These are phyloP conservation scores for Drosophila melanosoma DNA, from an alignment of 2,888 invertebrate genomes.

Conservation along the genomic window DNA sequence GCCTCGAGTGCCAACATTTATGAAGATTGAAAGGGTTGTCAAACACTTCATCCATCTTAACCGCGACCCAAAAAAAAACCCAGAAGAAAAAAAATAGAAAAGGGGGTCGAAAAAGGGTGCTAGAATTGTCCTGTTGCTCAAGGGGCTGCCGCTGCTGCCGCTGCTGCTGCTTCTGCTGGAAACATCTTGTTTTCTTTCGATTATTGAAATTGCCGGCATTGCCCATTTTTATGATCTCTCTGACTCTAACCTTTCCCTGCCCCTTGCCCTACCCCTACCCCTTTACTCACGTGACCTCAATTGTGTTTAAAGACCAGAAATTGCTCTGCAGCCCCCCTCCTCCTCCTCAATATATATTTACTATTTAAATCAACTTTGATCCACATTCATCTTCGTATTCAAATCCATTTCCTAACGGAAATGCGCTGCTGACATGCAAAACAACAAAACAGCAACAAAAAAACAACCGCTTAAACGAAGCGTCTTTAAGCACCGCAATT, in stretches of 20 bases:
- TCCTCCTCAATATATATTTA: not conserved
- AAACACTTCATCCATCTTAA: conserved; percentile 83
- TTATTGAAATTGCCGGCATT: conserved; percentile 76
- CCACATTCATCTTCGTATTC: conserved; percentile 77
- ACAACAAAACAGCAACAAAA: conserved; percentile 34
- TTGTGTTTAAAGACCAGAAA: conserved; percentile 48
- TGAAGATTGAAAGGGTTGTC: conserved; percentile 85
- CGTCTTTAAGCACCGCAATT: conserved; percentile 70
- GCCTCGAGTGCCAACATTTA: conserved; percentile 80
- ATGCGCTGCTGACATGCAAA: conserved; percentile 76
- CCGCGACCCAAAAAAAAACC: conserved; percentile 37
- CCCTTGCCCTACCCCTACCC: not conserved
- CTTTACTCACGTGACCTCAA: conserved; percentile 76
- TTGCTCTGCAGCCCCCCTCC: not conserved
- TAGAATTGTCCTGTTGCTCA: conserved; percentile 54
- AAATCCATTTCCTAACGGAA: conserved; percentile 80
- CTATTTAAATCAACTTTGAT: conserved; percentile 60
- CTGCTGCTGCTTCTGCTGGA: conserved; percentile 24
- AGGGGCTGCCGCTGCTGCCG: conserved; percentile 6
- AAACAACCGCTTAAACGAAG: conserved; percentile 12
- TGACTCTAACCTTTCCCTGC: not conserved
- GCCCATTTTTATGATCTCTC: conserved; percentile 65
- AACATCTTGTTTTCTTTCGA: conserved; percentile 83
- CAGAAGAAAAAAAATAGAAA: conserved; percentile 13
- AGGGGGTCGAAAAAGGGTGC: conserved; percentile 60